Evolutionary conservation across 2,113 vertebrate genomes (phyloP), one percentile per base, ranked within the genome.

Genomic region (Erythrocercus mccallii): DNA sequence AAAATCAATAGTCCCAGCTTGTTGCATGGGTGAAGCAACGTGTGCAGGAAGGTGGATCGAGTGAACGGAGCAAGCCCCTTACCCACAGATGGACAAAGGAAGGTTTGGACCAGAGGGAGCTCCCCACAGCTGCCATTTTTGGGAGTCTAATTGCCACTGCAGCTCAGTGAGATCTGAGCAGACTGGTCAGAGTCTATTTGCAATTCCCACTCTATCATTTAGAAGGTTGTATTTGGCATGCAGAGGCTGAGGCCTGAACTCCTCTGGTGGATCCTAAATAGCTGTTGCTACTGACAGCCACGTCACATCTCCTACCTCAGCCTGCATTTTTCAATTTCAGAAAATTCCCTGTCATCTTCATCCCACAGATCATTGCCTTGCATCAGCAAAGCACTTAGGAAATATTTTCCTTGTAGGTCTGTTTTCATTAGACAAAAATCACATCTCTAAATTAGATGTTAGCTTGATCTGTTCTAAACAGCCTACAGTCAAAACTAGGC

Each of bases 131-230:
- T 88, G 74, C 64, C 9, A 2, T 17, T 12, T 68, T 82, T 66
- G n/a, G 35, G 77, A 61, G 38, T 35, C 50, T 90, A 79, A 89
- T 56, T 90, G 24, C 74, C 48, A 15, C 65, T 96, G 95, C 2
- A 87, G 97, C 90, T 61, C 54, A 51, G 77, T 40, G 92, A 93
- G 87, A 94, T 68, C 72, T 17, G 4, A 69, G 80, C 78, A 90
- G 76, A 58, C 47, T 47, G 92, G 61, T 68, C 92, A 88, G 92
- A 78, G 44, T 21, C 80, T 87, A 37, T 79, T 95, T 97, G 96
- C 83, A 97, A 95, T 79, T 82, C 72, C 93, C 86, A 81, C 96
- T 83, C 22, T 98, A 60, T 98, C 95, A 98, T 98, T 98, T 98
- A 91, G 86, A 70, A 97, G 89, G 70, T 92, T 97, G 94, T 94